Evolutionary conservation across 2,113 vertebrate species (phyloP).

Genomic region (Callopanchax toddi): DNA sequence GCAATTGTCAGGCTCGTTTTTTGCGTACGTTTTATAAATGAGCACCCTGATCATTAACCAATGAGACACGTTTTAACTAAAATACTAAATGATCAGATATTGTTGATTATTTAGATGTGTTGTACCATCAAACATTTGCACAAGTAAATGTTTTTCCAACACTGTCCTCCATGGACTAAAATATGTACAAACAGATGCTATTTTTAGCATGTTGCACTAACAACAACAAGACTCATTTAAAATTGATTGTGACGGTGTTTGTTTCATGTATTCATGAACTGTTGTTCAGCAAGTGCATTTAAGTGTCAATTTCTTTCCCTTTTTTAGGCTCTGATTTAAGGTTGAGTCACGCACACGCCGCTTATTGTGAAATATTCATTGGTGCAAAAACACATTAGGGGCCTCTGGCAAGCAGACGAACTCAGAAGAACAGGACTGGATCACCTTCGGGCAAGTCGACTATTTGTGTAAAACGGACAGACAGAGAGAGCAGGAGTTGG

Average conservation of each 20-base stretch:
- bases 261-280: conserved; percentile 20
- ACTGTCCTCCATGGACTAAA: no score
- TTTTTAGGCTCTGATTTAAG: not conserved
- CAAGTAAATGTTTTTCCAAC: no score
- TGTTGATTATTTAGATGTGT: no score
- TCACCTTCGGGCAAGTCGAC: conserved; percentile 43
- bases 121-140: no score
- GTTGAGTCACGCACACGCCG: conserved; percentile 35
- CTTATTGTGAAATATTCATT: conserved; percentile 64
- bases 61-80: no score
- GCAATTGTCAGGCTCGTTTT: no score
- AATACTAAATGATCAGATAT: no score
- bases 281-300: conserved; percentile 23
- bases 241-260: conserved; percentile 16
- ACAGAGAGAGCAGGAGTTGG: conserved; percentile 4
- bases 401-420: conserved; percentile 39
- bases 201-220: conserved; percentile 5
- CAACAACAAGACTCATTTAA: conserved; percentile 9
- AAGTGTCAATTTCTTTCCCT: conserved; percentile 8
- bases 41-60: no score
- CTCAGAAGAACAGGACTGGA: conserved; percentile 47
- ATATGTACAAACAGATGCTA: not conserved
- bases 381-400: conserved; percentile 46
- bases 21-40: no score
- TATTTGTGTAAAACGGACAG: conserved; percentile 24